phyloP scores from a whole-genome alignment of 2,113 vertebrate genomes.

The Gallinago jamesoni region DNA sequence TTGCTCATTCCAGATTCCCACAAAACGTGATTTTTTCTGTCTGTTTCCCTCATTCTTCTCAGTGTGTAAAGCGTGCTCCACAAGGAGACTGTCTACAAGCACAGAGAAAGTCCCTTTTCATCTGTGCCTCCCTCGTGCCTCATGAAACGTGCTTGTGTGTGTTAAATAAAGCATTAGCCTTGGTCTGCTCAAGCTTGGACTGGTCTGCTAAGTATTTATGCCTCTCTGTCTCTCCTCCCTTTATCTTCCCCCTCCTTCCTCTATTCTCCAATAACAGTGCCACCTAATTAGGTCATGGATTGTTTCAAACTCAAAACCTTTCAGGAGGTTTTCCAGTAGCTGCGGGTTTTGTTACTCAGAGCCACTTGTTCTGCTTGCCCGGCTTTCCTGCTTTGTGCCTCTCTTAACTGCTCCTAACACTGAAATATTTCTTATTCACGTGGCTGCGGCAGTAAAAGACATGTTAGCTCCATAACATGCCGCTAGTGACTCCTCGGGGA shows the following conservation, averaged over 20 bases:
- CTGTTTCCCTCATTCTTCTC: not conserved
- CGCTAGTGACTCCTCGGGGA: slow-evolving; percentile 16
- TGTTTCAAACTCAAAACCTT: slow-evolving; percentile 45
- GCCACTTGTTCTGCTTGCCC: slow-evolving; percentile 18
- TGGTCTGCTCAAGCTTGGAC: not conserved
- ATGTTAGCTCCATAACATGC: slow-evolving; percentile 18
- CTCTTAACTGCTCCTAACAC: not conserved
- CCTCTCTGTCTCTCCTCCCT: not conserved
- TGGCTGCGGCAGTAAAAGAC: slow-evolving; percentile 17
- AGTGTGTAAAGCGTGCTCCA: not conserved
- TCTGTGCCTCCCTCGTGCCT: not conserved
- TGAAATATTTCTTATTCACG: slow-evolving; percentile 10
- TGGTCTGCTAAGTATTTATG: not conserved
- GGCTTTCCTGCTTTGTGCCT: not conserved
- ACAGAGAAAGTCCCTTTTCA: not conserved
- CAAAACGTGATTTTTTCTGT: not conserved
- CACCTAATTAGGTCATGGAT: slow-evolving; percentile 60
- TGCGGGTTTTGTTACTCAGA: not conserved
- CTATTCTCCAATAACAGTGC: not conserved
- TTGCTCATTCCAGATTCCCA: not conserved
- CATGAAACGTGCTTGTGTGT: accelerated
- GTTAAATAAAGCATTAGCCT: not conserved
- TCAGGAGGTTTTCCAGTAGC: slow-evolving; percentile 25
- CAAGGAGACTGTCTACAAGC: not conserved
- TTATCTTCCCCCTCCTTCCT: not conserved